Evolutionary conservation across 2,797 vertebrate species (phyloP).

Genomic region (Enteromius mattozi): DNA sequence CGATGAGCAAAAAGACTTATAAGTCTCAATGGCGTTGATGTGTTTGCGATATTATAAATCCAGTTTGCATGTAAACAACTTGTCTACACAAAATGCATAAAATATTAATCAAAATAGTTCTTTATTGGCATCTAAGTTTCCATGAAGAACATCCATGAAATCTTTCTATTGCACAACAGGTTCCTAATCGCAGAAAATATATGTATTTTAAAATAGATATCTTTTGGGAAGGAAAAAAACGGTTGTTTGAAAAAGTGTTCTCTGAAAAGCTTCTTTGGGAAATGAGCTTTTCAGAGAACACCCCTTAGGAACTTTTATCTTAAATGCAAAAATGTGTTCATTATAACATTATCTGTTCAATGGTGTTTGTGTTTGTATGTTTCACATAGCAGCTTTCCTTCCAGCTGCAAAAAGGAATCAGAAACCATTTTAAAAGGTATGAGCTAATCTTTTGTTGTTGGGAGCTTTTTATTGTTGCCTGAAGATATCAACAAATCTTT

Average conservation of each 20-base stretch:
- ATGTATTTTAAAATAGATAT: not conserved
- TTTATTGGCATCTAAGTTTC: not conserved
- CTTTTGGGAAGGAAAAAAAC: not conserved
- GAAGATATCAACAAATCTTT: not conserved
- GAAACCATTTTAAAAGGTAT: constrained; percentile 42
- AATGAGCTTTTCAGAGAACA: not conserved
- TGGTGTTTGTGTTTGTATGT: constrained; percentile 23
- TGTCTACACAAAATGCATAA: not conserved
- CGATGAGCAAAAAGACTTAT: not conserved
- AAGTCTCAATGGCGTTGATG: constrained; percentile 29
- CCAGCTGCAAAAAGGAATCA: constrained; percentile 48
- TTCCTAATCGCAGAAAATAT: not conserved
- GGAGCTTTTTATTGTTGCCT: not conserved
- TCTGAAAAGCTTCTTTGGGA: not conserved
- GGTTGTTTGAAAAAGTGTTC: not conserved
- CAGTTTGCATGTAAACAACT: not conserved
- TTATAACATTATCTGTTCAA: not conserved
- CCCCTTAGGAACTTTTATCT: not conserved
- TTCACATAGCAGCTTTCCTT: constrained; percentile 46
- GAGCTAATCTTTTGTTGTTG: constrained; percentile 45
- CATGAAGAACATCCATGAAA: not conserved
- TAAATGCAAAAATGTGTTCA: not conserved
- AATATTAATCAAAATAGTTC: not conserved
- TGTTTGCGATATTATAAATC: constrained; percentile 46
- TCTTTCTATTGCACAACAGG: not conserved